Conservation (phyloP, 2,113 vertebrate genomes). For the Erythrocebus patas region DNA sequence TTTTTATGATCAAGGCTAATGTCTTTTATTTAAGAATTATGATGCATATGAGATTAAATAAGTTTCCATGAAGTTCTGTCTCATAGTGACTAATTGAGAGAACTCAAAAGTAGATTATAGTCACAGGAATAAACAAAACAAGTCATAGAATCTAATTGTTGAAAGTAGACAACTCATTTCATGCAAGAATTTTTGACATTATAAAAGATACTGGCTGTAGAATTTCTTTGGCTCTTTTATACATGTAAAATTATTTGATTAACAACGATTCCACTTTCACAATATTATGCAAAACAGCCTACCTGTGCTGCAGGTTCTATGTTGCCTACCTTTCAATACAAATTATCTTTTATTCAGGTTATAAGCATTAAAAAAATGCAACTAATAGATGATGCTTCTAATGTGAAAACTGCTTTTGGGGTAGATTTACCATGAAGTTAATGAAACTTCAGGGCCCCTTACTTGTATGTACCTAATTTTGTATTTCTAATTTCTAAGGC, state of each 20-base stretch:
- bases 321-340: background rate
- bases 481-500: background rate
- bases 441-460: background rate
- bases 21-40: constrained; percentile 18
- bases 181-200: background rate
- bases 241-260: background rate
- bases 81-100: background rate
- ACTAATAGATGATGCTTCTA: background rate
- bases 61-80: background rate
- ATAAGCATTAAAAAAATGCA: constrained; percentile 23
- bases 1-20: background rate
- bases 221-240: background rate
- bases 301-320: background rate
- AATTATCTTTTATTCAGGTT: background rate
- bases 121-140: background rate
- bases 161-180: background rate
- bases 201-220: background rate
- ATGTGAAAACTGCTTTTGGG: background rate
- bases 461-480: background rate
- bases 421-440: background rate
- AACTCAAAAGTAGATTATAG: background rate
- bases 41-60: background rate
- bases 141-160: background rate
- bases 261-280: background rate
- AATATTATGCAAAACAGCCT: background rate